Evolutionary conservation across 64 coral and sea anemone species (phyloP).

Genomic region (Cladopsammia gracilis): DNA sequence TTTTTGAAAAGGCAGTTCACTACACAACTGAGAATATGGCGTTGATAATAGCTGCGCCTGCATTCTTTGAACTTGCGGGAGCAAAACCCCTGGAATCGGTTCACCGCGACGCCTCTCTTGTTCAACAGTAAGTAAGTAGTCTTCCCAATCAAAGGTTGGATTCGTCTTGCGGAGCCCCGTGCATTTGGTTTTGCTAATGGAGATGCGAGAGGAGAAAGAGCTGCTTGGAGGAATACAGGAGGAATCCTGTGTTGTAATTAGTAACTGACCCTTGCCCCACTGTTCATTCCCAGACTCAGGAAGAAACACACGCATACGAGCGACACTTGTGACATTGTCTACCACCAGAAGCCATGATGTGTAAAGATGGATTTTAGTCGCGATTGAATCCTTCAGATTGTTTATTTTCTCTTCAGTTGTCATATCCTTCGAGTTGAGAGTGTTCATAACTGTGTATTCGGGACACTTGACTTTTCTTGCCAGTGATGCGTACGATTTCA

Average conservation of each 20-base stretch:
- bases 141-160: too few species aligned
- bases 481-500: not conserved
- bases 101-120: too few species aligned
- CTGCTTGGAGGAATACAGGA: slow-evolving; percentile 8
- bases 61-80: too few species aligned
- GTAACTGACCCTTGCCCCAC: slow-evolving; percentile 50
- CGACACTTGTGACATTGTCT: slow-evolving; percentile 25
- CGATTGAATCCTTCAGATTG: not conserved
- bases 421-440: not conserved
- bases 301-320: not conserved
- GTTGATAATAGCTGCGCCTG: too few species aligned
- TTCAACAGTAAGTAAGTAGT: too few species aligned
- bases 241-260: slow-evolving; percentile 64
- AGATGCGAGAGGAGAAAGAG: slow-evolving; percentile 8
- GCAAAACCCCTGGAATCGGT: too few species aligned
- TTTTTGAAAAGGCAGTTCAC: too few species aligned
- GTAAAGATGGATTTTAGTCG: not conserved
- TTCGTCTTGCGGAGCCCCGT: too few species aligned
- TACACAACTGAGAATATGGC: too few species aligned
- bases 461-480: not conserved
- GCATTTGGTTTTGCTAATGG: slow-evolving; percentile 10
- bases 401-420: not conserved
- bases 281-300: slow-evolving; percentile 7
- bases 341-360: slow-evolving; percentile 20
- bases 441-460: slow-evolving; percentile 24